phyloP scores from a whole-genome alignment of 2,797 vertebrate genomes.

The Sebastes hubbsi region DNA sequence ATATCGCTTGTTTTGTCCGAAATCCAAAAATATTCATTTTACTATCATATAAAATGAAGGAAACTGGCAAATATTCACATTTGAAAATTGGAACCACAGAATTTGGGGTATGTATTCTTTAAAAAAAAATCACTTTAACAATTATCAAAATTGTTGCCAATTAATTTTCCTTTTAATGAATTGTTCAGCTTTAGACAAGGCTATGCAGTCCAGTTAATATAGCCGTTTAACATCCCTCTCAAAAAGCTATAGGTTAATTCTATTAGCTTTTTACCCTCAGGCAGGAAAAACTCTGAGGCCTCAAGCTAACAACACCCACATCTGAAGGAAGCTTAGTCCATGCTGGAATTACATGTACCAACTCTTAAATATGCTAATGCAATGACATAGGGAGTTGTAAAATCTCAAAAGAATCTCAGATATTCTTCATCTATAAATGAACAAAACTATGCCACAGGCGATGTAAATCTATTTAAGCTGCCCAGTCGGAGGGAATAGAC shows the following conservation, averaged over 20 bases:
- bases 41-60: too few species aligned
- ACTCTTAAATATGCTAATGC: slow-evolving; percentile 7
- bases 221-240: background rate
- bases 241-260: background rate
- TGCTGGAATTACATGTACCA: background rate
- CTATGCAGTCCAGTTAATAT: background rate
- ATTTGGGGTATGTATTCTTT: background rate
- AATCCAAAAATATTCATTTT: background rate
- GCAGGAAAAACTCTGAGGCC: background rate
- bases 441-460: background rate
- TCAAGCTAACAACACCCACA: background rate
- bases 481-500: background rate
- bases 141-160: background rate
- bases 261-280: background rate
- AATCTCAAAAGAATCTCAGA: background rate
- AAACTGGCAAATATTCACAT: too few species aligned
- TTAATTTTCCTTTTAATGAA: background rate
- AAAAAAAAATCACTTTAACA: background rate
- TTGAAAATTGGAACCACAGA: background rate
- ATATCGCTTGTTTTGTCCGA: too few species aligned
- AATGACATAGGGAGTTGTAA: slow-evolving; percentile 1
- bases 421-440: slow-evolving; percentile 12
- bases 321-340: background rate
- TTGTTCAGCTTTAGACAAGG: background rate
- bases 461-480: background rate